Percentiles rank a stretch among this genome's conserved stretches.
Evolutionary conservation across 1,140 invertebrate genomes (phyloP).

Genomic region (Adoxophyes honmai): DNA sequence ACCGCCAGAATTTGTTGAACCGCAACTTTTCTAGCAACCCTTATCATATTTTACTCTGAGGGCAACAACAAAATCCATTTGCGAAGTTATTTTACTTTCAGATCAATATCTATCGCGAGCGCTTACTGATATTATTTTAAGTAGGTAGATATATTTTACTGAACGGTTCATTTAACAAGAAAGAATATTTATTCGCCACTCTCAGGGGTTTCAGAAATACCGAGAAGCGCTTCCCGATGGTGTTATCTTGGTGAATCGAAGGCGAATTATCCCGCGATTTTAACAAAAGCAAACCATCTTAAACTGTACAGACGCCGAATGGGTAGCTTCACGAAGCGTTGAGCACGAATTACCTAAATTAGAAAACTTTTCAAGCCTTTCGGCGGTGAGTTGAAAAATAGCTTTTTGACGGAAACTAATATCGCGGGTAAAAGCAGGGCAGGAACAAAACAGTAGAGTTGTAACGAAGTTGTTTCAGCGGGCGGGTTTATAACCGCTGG

Average conservation of each 20-base stretch:
- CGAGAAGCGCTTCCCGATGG: slow-evolving; percentile 24
- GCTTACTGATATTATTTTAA: too few relatives aligned
- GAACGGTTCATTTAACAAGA: slow-evolving; percentile 4
- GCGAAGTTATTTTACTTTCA: too few relatives aligned
- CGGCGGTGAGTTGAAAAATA: slow-evolving; percentile 70
- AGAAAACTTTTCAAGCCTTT: slow-evolving; percentile 71
- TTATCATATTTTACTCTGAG: too few relatives aligned
- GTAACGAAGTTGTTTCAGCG: slow-evolving; percentile 68
- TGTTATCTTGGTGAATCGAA: slow-evolving; percentile 35
- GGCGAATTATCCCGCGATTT: slow-evolving; percentile 30
- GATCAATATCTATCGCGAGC: too few relatives aligned
- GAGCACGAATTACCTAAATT: slow-evolving; percentile 71
- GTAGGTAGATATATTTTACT: background rate
- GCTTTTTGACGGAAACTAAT: slow-evolving; percentile 76
- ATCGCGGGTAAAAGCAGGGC: slow-evolving; percentile 66
- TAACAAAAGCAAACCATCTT: slow-evolving; percentile 35
- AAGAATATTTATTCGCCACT: background rate
- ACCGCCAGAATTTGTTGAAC: too few relatives aligned
- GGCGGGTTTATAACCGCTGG: slow-evolving; percentile 43
- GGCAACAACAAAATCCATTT: too few relatives aligned
- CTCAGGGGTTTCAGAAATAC: background rate
- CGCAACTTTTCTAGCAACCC: too few relatives aligned
- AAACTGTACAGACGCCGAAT: slow-evolving; percentile 29
- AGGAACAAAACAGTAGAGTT: slow-evolving; percentile 69
- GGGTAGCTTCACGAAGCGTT: slow-evolving; percentile 46